phyloP scores from a whole-genome alignment of 2,797 vertebrate genomes.

The Typhlichthys subterraneus region DNA sequence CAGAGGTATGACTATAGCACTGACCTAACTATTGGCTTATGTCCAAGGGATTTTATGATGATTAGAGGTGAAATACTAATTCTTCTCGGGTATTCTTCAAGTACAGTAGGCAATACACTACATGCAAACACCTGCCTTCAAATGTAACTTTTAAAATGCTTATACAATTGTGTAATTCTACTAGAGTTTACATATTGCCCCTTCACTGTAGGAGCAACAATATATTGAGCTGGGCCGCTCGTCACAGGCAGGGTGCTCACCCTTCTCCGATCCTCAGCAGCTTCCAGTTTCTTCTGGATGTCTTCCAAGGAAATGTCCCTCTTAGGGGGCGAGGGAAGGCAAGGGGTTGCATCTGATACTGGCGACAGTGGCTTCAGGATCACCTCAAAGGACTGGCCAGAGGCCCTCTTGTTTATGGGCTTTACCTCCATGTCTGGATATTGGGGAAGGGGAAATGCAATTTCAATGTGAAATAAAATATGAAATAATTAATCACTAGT shows the following conservation, averaged over 20 bases:
- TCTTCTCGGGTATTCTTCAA: too few species aligned
- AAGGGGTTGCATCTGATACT: constrained; percentile 86
- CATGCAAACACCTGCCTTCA: too few species aligned
- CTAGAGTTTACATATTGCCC: too few species aligned
- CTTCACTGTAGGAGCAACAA: too few species aligned
- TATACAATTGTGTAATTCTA: too few species aligned
- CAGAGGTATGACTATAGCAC: too few species aligned
- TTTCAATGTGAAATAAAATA: constrained; percentile 20
- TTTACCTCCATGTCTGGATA: constrained; percentile 95
- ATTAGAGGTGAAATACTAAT: too few species aligned
- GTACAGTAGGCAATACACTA: too few species aligned
- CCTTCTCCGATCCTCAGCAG: constrained; percentile 94
- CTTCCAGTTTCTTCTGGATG: constrained; percentile 95
- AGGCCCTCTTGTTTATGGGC: constrained; percentile 92
- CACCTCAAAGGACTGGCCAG: constrained; percentile 97
- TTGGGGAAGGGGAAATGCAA: constrained; percentile 17
- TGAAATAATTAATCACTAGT: not conserved
- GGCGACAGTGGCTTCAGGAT: constrained; percentile 95
- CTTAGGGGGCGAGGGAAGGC: constrained; percentile 85
- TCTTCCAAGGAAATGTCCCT: constrained; percentile 94
- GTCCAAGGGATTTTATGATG: too few species aligned
- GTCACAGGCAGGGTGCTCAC: constrained; percentile 59
- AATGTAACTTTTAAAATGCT: too few species aligned
- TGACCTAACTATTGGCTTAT: too few species aligned
- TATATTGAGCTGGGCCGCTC: too few species aligned